Evolutionary conservation across 1,140 invertebrate genomes (phyloP).

Genomic region (Scaptomyza graminum): DNA sequence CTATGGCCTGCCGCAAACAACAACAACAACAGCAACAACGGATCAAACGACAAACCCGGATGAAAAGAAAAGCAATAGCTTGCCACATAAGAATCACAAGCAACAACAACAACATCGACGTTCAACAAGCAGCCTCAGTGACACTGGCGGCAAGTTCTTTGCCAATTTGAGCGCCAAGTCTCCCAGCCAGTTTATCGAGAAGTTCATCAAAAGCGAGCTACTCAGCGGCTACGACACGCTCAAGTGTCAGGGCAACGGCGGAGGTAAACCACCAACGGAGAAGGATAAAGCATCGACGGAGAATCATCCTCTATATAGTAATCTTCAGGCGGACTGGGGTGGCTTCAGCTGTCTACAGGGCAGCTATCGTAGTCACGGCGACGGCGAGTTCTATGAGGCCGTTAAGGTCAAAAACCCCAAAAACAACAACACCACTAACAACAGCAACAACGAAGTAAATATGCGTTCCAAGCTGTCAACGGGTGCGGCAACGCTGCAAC

Average conservation of each 20-base stretch:
- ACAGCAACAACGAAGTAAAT: slow-evolving; percentile 42
- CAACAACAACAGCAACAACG: slow-evolving; percentile 36
- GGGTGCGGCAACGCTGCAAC: slow-evolving; percentile 61
- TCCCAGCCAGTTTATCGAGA: slow-evolving; percentile 72
- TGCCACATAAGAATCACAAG: slow-evolving; percentile 57
- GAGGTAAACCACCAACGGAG: slow-evolving; percentile 28
- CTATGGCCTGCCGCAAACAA: slow-evolving; percentile 66
- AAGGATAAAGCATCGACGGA: slow-evolving; percentile 34
- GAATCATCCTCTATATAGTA: slow-evolving; percentile 33
- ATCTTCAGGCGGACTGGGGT: slow-evolving; percentile 48
- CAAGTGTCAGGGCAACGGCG: slow-evolving; percentile 51
- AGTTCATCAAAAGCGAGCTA: slow-evolving; percentile 68
- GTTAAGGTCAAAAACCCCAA: slow-evolving; percentile 51
- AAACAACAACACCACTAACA: slow-evolving; percentile 23
- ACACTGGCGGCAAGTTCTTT: slow-evolving; percentile 64
- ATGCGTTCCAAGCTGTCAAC: slow-evolving; percentile 54
- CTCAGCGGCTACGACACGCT: slow-evolving; percentile 70
- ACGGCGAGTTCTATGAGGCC: slow-evolving; percentile 69
- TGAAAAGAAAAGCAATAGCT: slow-evolving; percentile 58
- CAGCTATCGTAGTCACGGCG: slow-evolving; percentile 71
- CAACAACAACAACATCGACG: slow-evolving; percentile 49
- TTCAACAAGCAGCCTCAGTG: slow-evolving; percentile 59
- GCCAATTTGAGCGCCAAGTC: slow-evolving; percentile 61
- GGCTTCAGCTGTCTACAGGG: slow-evolving; percentile 71
- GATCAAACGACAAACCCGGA: slow-evolving; percentile 14